Evolutionary conservation across 1,140 invertebrate species (phyloP).

Genomic region (Rhagoletis zephyria): DNA sequence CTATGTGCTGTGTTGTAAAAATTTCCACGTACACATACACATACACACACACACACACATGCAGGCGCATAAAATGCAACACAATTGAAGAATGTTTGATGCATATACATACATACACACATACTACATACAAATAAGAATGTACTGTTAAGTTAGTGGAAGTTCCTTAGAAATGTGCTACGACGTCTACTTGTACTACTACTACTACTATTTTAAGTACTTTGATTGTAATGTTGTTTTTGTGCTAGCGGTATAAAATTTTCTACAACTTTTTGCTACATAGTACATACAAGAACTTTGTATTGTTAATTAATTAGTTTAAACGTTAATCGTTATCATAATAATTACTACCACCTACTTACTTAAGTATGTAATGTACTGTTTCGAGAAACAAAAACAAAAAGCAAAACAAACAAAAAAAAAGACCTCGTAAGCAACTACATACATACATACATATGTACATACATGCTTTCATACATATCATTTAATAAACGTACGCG

Average conservation of each 20-base stretch:
- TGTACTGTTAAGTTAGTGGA: slow-evolving; percentile 28
- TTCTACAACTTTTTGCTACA: slow-evolving; percentile 41
- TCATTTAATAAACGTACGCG: too few relatives aligned
- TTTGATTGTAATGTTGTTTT: slow-evolving; percentile 36
- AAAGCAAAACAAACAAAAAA: too few relatives aligned
- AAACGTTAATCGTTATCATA: slow-evolving; percentile 37
- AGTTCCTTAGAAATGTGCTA: slow-evolving; percentile 51
- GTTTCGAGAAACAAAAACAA: neutral
- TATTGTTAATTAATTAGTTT: slow-evolving; percentile 49
- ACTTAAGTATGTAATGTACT: neutral
- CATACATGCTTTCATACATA: too few relatives aligned
- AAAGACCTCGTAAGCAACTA: too few relatives aligned
- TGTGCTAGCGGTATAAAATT: slow-evolving; percentile 48
- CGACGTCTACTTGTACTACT: slow-evolving; percentile 1
- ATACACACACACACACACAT: neutral
- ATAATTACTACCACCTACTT: slow-evolving; percentile 1
- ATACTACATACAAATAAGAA: neutral
- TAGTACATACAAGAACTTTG: slow-evolving; percentile 3
- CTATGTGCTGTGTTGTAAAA: too few relatives aligned
- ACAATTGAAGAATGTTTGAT: neutral
- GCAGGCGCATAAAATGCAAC: neutral
- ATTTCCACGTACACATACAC: neutral
- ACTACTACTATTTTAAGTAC: slow-evolving; percentile 26
- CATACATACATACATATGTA: too few relatives aligned
- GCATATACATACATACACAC: neutral